Percentiles rank a stretch among this genome's conserved stretches.
Evolutionary conservation across 2,888 invertebrate species (phyloP).

Genomic region (Nomada fucata): DNA sequence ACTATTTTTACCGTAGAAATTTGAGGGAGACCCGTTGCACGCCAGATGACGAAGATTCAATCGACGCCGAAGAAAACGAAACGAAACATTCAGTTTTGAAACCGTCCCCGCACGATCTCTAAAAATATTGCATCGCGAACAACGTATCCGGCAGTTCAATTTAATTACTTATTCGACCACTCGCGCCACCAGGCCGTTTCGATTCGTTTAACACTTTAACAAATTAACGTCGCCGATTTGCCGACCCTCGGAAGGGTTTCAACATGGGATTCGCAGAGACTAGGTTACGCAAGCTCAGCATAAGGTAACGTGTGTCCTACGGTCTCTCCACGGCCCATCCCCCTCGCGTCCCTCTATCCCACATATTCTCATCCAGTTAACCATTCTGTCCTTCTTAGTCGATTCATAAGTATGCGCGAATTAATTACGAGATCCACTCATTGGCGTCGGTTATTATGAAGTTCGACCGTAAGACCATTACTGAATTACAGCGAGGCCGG

Average conservation of each 20-base stretch:
- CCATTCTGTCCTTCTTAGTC: conserved; percentile 29
- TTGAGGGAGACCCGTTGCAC: background rate
- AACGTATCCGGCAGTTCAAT: too few relatives aligned
- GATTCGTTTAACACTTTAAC: conserved; percentile 64
- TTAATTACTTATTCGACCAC: too few relatives aligned
- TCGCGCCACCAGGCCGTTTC: conserved; percentile 41
- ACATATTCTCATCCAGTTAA: background rate
- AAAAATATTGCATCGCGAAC: too few relatives aligned
- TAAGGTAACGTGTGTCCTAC: conserved; percentile 19
- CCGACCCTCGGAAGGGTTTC: conserved; percentile 53
- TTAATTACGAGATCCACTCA: conserved; percentile 70
- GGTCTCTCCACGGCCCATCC: conserved; percentile 3
- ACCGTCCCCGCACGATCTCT: too few relatives aligned
- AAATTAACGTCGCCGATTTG: conserved; percentile 67
- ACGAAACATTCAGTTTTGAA: background rate
- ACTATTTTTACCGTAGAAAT: conserved; percentile 3
- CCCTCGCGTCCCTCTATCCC: background rate
- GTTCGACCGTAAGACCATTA: conserved; percentile 66
- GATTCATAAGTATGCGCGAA: conserved; percentile 58
- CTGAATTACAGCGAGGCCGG: conserved; percentile 60
- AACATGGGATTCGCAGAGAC: conserved; percentile 50
- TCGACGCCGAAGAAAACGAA: background rate
- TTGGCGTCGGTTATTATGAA: conserved; percentile 72
- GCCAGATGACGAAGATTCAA: too few relatives aligned
- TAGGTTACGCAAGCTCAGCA: conserved; percentile 58